Conservation (phyloP, 2,797 vertebrate genomes). For the Cuculus canorus region DNA sequence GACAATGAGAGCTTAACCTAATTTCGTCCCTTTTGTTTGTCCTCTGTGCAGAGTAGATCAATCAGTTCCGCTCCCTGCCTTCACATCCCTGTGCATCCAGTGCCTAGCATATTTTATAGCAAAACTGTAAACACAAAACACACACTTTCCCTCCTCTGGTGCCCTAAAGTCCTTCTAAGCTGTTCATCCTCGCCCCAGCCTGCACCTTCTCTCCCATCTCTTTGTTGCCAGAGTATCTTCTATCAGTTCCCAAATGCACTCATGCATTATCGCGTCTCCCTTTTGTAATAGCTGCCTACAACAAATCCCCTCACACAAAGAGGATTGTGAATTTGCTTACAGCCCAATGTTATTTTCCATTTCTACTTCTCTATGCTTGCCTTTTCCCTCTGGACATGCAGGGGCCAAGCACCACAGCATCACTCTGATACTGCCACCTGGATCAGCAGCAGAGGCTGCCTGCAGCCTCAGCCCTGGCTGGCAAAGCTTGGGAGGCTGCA, state of each 20-base stretch:
- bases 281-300: background rate
- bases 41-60: conserved; percentile 9
- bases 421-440: conserved; percentile 1
- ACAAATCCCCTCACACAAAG: conserved; percentile 11
- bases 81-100: background rate
- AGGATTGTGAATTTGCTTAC: background rate
- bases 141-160: background rate
- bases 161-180: background rate
- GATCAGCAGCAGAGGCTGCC: background rate
- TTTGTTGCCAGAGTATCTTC: background rate
- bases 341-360: background rate
- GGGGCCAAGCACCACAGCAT: background rate
- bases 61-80: conserved; percentile 10
- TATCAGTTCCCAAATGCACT: background rate
- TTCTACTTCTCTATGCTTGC: background rate
- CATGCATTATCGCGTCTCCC: background rate
- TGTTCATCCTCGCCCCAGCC: background rate
- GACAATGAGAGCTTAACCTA: conserved; percentile 59
- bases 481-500: background rate
- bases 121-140: background rate
- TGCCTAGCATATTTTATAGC: background rate
- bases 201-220: background rate
- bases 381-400: background rate
- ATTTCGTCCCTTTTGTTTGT: conserved; percentile 59
- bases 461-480: background rate